Conservation (phyloP, 2,113 vertebrate species). For the Macheiramphus alcinus region DNA sequence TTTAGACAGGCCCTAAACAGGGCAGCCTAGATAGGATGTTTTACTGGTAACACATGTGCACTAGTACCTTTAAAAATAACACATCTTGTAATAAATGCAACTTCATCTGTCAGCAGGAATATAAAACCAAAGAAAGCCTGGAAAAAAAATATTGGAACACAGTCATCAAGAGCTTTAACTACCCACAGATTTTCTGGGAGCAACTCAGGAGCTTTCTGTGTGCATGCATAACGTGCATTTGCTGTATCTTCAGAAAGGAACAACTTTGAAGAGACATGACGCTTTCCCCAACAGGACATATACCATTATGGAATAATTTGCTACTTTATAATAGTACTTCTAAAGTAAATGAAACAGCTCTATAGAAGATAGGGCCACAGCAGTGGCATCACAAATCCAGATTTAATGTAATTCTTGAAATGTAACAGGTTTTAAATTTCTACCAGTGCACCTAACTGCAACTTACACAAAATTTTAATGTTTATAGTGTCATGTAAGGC, state of each 20-base stretch:
- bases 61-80: not conserved
- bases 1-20: not conserved
- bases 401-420: not conserved
- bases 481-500: not conserved
- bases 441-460: not conserved
- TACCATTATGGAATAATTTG: not conserved
- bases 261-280: not conserved
- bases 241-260: not conserved
- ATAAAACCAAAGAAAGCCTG: not conserved
- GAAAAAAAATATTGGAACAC: not conserved
- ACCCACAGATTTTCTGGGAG: not conserved
- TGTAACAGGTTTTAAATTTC: not conserved
- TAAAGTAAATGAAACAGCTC: not conserved
- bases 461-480: not conserved
- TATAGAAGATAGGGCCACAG: not conserved
- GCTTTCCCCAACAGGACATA: not conserved
- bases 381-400: not conserved
- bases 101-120: not conserved
- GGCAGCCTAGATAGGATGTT: not conserved
- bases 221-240: accelerated
- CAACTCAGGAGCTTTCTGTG: not conserved
- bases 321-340: not conserved
- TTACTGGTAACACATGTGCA: not conserved
- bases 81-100: not conserved
- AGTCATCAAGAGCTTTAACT: not conserved